Evolutionary conservation across 2,888 invertebrate genomes (phyloP).

Genomic region (Hybos culiciformis): DNA sequence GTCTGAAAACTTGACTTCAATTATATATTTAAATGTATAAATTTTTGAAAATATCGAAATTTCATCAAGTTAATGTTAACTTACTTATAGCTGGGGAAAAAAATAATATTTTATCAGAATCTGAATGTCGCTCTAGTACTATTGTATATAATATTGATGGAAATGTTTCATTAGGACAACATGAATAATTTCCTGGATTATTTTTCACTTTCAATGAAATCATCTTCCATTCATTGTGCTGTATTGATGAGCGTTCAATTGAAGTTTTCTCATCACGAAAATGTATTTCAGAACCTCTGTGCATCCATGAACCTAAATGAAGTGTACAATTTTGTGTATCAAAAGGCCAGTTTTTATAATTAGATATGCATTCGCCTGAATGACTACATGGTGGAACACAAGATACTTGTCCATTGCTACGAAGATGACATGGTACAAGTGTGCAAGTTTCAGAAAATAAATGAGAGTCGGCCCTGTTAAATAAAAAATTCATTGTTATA

Average conservation of each 20-base stretch:
- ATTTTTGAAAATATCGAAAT: too few species aligned
- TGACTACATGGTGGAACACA: slow-evolving; percentile 47
- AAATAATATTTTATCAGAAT: slow-evolving; percentile 32
- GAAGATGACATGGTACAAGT: slow-evolving; percentile 40
- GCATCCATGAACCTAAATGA: slow-evolving; percentile 49
- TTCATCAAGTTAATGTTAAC: slow-evolving; percentile 10
- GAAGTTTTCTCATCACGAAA: neutral
- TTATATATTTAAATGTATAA: too few species aligned
- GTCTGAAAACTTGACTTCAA: too few species aligned
- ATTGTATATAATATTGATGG: slow-evolving; percentile 46
- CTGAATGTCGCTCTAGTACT: slow-evolving; percentile 43
- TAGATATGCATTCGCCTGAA: slow-evolving; percentile 44
- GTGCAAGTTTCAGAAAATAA: slow-evolving; percentile 17
- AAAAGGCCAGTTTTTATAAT: slow-evolving; percentile 49
- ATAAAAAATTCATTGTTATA: neutral
- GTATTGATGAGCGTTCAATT: slow-evolving; percentile 23
- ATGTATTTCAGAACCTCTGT: slow-evolving; percentile 9
- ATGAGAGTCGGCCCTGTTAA: slow-evolving; percentile 8
- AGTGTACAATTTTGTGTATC: slow-evolving; percentile 51
- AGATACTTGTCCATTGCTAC: slow-evolving; percentile 30
- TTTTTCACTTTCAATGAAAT: slow-evolving; percentile 35
- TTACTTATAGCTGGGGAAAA: slow-evolving; percentile 21
- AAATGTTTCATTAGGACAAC: slow-evolving; percentile 45
- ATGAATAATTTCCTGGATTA: slow-evolving; percentile 38
- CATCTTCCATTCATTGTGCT: slow-evolving; percentile 45